phyloP scores from a whole-genome alignment of 2,113 vertebrate species.

The Pungitius pungitius region DNA sequence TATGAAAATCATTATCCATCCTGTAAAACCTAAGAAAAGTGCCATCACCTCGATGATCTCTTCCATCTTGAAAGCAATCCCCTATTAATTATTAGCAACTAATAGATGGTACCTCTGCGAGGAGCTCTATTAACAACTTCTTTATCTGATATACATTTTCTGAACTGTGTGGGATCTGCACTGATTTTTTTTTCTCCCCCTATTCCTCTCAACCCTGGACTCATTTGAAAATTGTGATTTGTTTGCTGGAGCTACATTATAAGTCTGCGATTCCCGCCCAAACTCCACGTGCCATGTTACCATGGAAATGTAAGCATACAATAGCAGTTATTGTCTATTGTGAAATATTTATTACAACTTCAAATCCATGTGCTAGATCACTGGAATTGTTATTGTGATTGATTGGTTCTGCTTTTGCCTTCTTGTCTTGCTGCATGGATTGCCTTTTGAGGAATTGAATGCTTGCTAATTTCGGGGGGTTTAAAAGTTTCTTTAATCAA shows the following conservation, averaged over 20 bases:
- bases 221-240: slow-evolving; percentile 68
- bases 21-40: slow-evolving; percentile 79
- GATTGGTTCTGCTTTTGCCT: background rate
- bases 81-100: slow-evolving; percentile 52
- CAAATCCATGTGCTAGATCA: background rate
- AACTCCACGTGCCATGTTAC: slow-evolving; percentile 54
- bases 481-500: slow-evolving; percentile 44
- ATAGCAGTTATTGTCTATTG: slow-evolving; percentile 3
- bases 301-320: slow-evolving; percentile 43
- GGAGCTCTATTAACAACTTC: slow-evolving; percentile 55
- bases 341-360: slow-evolving; percentile 27
- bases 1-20: slow-evolving; percentile 80
- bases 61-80: slow-evolving; percentile 73
- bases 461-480: slow-evolving; percentile 54
- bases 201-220: slow-evolving; percentile 50
- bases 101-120: slow-evolving; percentile 27
- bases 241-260: slow-evolving; percentile 56
- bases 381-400: background rate
- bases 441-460: slow-evolving; percentile 52
- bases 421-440: slow-evolving; percentile 31
- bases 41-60: slow-evolving; percentile 78
- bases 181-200: slow-evolving; percentile 44
- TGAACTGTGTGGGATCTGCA: slow-evolving; percentile 60
- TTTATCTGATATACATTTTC: slow-evolving; percentile 64
- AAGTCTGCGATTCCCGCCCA: slow-evolving; percentile 71